These are phyloP conservation scores for Caranx ignobilis DNA, from an alignment of 2,113 vertebrate genomes.

Conservation along the genomic window DNA sequence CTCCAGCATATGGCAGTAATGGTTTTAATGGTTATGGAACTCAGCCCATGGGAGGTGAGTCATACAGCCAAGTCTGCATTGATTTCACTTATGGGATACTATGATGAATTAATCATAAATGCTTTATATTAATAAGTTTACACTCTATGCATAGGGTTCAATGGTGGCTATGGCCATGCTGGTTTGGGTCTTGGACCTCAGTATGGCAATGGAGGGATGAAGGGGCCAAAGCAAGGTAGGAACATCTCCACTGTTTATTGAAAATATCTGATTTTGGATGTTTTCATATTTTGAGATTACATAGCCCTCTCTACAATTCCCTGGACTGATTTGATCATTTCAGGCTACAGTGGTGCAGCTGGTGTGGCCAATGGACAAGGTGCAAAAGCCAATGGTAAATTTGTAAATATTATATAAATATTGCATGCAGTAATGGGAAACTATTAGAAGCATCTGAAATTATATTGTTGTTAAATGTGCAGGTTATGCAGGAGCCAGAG, in stretches of 20 bases:
- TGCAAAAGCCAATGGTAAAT: constrained; percentile 51
- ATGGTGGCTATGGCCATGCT: constrained; percentile 55
- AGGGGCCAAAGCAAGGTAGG: constrained; percentile 71
- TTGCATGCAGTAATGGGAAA: too few relatives aligned
- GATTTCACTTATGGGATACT: neutral
- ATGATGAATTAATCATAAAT: neutral
- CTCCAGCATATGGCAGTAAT: constrained; percentile 64
- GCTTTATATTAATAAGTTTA: neutral
- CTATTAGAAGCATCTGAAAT: neutral
- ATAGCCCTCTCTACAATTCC: neutral
- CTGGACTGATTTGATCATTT: constrained; percentile 4
- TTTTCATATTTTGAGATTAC: neutral
- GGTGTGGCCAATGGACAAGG: constrained; percentile 52
- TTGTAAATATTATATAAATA: neutral
- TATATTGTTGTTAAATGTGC: constrained; percentile 9
- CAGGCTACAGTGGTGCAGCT: constrained; percentile 57
- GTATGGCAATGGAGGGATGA: constrained; percentile 68
- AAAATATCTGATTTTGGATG: neutral
- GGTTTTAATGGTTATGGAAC: constrained; percentile 63
- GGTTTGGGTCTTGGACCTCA: constrained; percentile 59
- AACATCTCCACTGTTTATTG: neutral
- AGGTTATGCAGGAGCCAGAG: constrained; percentile 54
- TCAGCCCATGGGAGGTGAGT: constrained; percentile 70
- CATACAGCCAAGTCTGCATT: neutral
- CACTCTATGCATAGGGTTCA: constrained; percentile 45